These are phyloP conservation scores for Myocastor coypus DNA, from an alignment of 2,113 vertebrate genomes.

Conservation along the genomic window DNA sequence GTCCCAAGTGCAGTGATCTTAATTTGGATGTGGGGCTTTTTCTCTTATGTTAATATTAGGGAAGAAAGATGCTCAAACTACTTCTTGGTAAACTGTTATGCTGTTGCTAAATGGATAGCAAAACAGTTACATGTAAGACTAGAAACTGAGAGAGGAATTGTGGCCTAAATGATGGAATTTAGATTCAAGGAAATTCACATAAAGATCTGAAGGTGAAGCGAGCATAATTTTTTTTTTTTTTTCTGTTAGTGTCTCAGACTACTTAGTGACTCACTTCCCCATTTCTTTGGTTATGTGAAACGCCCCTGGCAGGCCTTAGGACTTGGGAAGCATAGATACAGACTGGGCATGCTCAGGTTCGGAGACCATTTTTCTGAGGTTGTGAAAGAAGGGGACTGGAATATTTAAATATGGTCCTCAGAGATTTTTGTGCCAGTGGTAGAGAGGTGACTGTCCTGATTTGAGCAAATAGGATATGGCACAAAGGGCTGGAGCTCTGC, in stretches of 20 bases:
- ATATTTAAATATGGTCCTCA: conserved; percentile 34
- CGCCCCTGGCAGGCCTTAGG: neutral
- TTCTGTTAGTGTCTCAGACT: neutral
- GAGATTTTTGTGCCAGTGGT: conserved; percentile 50
- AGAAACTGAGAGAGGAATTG: neutral
- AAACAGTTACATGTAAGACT: neutral
- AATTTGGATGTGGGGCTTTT: neutral
- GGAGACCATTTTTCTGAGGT: conserved; percentile 14
- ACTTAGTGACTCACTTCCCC: neutral
- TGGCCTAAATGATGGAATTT: neutral
- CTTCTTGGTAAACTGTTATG: neutral
- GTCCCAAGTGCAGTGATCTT: neutral
- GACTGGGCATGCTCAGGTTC: neutral
- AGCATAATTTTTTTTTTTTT: conserved; percentile 39
- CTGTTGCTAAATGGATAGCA: neutral
- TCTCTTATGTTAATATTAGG: neutral
- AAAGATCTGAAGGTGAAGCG: conserved; percentile 15
- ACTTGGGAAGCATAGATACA: neutral
- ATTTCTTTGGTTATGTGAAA: conserved; percentile 18
- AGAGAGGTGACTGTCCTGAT: neutral
- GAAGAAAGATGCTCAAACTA: neutral
- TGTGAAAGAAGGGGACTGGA: conserved; percentile 32
- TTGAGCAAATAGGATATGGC: neutral
- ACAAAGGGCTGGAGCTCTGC: neutral
- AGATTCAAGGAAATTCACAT: conserved; percentile 1